phyloP scores from a whole-genome alignment of 2,888 invertebrate genomes.

The Eremobia ochroleuca region DNA sequence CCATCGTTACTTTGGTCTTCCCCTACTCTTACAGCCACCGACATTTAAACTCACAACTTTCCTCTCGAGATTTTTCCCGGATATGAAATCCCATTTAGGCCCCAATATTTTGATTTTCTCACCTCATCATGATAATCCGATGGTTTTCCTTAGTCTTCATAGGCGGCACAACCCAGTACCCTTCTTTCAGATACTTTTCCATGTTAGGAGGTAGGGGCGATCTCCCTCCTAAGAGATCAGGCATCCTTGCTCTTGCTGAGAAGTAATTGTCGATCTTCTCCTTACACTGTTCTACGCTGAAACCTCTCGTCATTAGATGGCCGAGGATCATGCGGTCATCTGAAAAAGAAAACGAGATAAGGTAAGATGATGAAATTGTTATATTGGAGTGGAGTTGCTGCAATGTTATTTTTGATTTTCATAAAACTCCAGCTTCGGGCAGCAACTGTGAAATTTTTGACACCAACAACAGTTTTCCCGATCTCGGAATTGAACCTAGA shows the following conservation, averaged over 20 bases:
- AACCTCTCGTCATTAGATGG: slow-evolving; percentile 65
- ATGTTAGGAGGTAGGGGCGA: slow-evolving; percentile 33
- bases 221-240: slow-evolving; percentile 64
- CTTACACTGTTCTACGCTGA: slow-evolving; percentile 72
- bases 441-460: background rate
- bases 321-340: slow-evolving; percentile 71
- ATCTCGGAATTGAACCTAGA: too few species aligned
- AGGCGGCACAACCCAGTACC: slow-evolving; percentile 54
- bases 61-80: too few species aligned
- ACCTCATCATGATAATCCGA: slow-evolving; percentile 57
- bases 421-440: background rate
- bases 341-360: slow-evolving; percentile 48
- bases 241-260: slow-evolving; percentile 63
- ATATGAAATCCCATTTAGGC: background rate
- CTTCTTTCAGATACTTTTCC: slow-evolving; percentile 48
- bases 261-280: slow-evolving; percentile 73
- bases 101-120: background rate
- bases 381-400: background rate
- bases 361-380: background rate
- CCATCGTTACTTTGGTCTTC: too few species aligned
- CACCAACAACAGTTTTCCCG: background rate
- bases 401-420: background rate
- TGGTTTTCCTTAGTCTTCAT: slow-evolving; percentile 62
- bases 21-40: too few species aligned
- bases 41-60: too few species aligned